Percentiles rank a stretch among this genome's conserved stretches.
Evolutionary conservation across 2,797 vertebrate genomes (phyloP).

Genomic region (Anas acuta): DNA sequence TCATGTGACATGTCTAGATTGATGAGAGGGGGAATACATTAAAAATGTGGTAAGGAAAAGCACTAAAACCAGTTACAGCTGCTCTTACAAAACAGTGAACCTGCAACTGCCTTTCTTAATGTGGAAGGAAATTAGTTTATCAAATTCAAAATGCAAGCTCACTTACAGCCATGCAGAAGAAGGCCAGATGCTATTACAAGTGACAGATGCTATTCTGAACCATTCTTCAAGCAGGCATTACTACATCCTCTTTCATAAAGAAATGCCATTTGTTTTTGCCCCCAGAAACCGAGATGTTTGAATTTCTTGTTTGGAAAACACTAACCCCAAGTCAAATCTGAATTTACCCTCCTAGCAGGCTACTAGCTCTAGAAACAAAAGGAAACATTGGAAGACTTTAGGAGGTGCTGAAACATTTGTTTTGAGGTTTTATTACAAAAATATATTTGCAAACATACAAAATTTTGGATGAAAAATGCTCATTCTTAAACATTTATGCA

Average conservation of each 20-base stretch:
- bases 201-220: background rate
- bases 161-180: background rate
- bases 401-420: constrained; percentile 79
- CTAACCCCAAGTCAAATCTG: background rate
- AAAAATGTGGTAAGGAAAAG: background rate
- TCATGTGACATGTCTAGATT: background rate
- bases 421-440: constrained; percentile 86
- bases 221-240: background rate
- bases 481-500: constrained; percentile 82
- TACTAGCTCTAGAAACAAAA: constrained; percentile 46
- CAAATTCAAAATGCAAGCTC: background rate
- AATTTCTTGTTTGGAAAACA: background rate
- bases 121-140: background rate
- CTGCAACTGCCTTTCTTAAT: background rate
- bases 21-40: background rate
- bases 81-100: background rate
- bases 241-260: background rate
- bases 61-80: background rate
- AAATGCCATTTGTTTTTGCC: background rate
- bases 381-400: constrained; percentile 25
- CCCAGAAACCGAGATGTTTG: background rate
- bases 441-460: constrained; percentile 86
- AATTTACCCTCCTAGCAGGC: background rate
- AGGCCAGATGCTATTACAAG: background rate
- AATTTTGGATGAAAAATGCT: constrained; percentile 84